Base-by-base conservation (phyloP, 2,888 invertebrate species). In the Lochmaea capreae region DNA sequence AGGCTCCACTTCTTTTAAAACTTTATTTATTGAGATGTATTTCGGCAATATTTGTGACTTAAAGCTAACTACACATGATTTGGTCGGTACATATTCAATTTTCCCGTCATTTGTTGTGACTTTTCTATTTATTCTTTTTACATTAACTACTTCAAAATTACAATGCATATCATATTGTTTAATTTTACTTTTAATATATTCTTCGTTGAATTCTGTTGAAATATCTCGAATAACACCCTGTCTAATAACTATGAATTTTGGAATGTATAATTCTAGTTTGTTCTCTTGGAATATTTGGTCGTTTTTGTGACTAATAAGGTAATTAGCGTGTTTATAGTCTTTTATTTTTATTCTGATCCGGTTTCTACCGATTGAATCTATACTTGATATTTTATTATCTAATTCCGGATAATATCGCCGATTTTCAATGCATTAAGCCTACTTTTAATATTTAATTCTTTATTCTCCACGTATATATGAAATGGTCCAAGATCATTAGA, bases 101-200 rank as follows among this genome's bases (percentile, higher is more conserved):
- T 62, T 62, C 6, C 62, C 62, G 11, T 62, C 62, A 22, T 22
- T 22, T 3, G 33, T 18, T 8, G 9, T 16, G 9, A 58, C 11
- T 58, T 58, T 59, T 12, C 26, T 8, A 26, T 59, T 59, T 4
- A 59, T 59, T 59, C 59, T 59, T 59, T 59, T 59, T 3, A 59
- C 26, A 59, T 26, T 59, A 6, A 22, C 22, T 9, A 22, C 26
- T 59, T 59, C 59, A 26, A 59, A 59, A 26, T 2, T 26, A 61
- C 33, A 61, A 33, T 61, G 61, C 26, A 22, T 61, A 61, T n/a
- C n/a, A n/a, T 62, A 62, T 39, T 62, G 14, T 42, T 42, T 62
- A 9, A 62, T 62, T 42, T 62, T 62, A n/a, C 5, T 39, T 42
- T 62, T 62, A n/a, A 62, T 42, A 42, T 62, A 62, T 62, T 62